Conservation (phyloP, 2,797 vertebrate genomes). For the Fringilla coelebs region DNA sequence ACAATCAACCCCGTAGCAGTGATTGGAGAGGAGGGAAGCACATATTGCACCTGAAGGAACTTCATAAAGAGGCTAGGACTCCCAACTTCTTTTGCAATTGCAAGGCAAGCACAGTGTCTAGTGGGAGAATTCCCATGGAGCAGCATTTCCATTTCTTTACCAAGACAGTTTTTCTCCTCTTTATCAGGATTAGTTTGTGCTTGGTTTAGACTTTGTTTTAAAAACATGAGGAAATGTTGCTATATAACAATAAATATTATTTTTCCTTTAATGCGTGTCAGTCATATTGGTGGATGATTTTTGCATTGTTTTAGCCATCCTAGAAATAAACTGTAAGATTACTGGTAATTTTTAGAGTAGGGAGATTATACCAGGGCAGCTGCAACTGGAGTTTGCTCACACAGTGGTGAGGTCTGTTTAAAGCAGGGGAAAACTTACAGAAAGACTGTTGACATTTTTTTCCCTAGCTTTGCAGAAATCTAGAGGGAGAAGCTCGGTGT, state of each 20-base stretch:
- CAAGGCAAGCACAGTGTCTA: neutral
- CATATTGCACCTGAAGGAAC: neutral
- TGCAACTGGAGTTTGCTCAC: neutral
- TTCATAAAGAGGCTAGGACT: neutral
- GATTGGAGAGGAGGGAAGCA: neutral
- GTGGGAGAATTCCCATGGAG: neutral
- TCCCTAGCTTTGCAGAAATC: neutral
- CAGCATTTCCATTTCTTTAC: neutral
- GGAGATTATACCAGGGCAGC: neutral
- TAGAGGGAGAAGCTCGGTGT: neutral
- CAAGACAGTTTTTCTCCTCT: neutral
- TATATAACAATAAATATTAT: neutral
- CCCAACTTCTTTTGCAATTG: neutral
- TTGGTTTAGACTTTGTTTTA: neutral
- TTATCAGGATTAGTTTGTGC: neutral
- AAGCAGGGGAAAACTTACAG: neutral
- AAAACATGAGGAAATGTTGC: neutral
- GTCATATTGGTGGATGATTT: neutral
- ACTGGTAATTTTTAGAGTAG: neutral
- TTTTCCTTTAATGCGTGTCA: rapidly evolving
- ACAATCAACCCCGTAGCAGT: neutral
- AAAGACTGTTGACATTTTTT: rapidly evolving
- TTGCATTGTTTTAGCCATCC: neutral
- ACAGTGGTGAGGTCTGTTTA: no score
- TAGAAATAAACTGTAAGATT: neutral